Conservation (phyloP, 2,888 invertebrate species). For the Argyra leucocephala region DNA sequence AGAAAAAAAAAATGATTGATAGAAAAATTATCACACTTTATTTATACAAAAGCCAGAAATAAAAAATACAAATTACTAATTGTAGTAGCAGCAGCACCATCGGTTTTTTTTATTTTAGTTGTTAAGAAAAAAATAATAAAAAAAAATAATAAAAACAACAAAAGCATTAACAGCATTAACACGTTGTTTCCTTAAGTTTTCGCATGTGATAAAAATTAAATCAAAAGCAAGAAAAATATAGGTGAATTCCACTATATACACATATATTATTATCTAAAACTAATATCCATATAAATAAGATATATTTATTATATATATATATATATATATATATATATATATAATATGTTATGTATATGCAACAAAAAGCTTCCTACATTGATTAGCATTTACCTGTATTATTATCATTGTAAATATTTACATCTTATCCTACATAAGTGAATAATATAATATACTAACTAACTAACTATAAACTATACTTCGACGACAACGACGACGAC, state of each 20-base stretch:
- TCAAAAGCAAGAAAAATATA: not conserved
- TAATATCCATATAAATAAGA: not conserved
- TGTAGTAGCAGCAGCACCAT: too few relatives aligned
- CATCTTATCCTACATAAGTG: too few relatives aligned
- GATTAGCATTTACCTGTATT: not conserved
- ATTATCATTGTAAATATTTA: not conserved
- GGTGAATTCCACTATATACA: not conserved
- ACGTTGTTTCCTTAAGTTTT: conserved; percentile 3
- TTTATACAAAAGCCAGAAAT: too few relatives aligned
- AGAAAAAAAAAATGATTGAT: not conserved
- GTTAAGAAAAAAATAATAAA: not conserved
- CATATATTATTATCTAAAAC: not conserved
- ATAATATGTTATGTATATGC: not conserved
- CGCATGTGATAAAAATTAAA: not conserved
- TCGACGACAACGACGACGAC: not conserved
- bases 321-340: not conserved
- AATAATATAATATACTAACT: too few relatives aligned
- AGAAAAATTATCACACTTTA: not conserved
- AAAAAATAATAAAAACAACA: not conserved
- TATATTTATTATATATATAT: not conserved
- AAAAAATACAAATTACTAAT: not conserved
- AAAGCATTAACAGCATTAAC: not conserved
- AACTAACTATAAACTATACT: not conserved
- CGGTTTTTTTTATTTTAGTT: too few relatives aligned
- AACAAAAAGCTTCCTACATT: not conserved